Conservation (phyloP, 2,888 invertebrate genomes). For the Cephus pygmeus region DNA sequence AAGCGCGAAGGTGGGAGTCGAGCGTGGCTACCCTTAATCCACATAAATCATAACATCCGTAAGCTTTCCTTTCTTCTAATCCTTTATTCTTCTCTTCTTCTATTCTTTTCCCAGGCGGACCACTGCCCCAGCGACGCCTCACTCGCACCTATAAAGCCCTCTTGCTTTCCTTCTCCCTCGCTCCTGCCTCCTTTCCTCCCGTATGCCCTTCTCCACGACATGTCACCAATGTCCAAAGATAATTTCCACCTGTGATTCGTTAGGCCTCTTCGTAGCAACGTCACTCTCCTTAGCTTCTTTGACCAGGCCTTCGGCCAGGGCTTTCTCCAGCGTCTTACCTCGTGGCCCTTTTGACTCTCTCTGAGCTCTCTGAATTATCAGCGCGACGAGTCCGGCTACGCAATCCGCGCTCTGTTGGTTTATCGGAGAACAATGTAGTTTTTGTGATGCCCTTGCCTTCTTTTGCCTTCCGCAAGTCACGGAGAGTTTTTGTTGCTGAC, state of each 20-base stretch:
- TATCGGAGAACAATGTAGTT: constrained; percentile 56
- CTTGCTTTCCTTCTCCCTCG: neutral
- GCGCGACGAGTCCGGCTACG: no score
- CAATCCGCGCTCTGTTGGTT: constrained; percentile 36
- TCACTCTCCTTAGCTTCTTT: neutral
- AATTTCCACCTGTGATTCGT: constrained; percentile 63
- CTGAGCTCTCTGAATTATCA: no score
- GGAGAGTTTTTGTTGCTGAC: constrained; percentile 35
- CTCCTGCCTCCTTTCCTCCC: neutral
- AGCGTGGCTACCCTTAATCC: constrained; percentile 33
- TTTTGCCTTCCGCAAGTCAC: constrained; percentile 47
- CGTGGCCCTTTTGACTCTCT: no score
- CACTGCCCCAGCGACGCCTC: constrained; percentile 65
- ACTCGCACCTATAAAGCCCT: constrained; percentile 23
- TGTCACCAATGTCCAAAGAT: constrained; percentile 43
- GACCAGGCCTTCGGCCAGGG: no score
- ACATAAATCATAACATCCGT: constrained; percentile 51
- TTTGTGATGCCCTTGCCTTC: constrained; percentile 44
- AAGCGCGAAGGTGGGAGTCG: no score
- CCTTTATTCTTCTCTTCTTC: constrained; percentile 18
- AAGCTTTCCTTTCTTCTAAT: constrained; percentile 44
- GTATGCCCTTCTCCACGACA: neutral
- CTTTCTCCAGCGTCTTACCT: no score
- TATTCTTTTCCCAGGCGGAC: constrained; percentile 63
- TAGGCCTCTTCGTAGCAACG: constrained; percentile 48